Evolutionary conservation across 2,797 vertebrate species (phyloP).

Genomic region (Sciurus vulgaris): DNA sequence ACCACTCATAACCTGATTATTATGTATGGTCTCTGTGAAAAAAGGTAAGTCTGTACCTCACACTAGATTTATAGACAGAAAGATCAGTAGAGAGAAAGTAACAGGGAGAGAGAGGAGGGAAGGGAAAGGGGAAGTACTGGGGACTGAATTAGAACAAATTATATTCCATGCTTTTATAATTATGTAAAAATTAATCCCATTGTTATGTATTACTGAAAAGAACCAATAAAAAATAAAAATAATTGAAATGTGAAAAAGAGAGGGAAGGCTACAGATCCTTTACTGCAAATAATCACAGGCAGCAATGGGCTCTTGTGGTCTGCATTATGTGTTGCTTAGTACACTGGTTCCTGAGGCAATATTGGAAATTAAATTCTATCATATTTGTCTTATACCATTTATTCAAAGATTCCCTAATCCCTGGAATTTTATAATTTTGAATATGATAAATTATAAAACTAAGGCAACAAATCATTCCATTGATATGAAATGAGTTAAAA

Average conservation of each 20-base stretch:
- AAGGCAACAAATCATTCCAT: background rate
- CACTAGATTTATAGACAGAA: too few species aligned
- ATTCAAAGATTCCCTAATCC: background rate
- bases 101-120: too few species aligned
- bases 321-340: background rate
- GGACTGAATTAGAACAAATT: too few species aligned
- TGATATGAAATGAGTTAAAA: background rate
- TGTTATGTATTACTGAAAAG: too few species aligned
- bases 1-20: background rate
- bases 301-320: background rate
- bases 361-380: background rate
- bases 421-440: slow-evolving; percentile 35
- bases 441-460: background rate
- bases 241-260: too few species aligned
- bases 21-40: background rate
- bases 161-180: too few species aligned
- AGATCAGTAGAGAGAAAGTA: too few species aligned
- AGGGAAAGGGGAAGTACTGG: too few species aligned
- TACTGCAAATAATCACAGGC: background rate
- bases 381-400: background rate
- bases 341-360: background rate
- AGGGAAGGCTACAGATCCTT: background rate
- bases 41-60: background rate
- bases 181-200: too few species aligned
- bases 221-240: too few species aligned